Evolutionary conservation across 2,797 vertebrate genomes (phyloP), one percentile per base, ranked within the genome.

Genomic region (Myripristis jacobus): DNA sequence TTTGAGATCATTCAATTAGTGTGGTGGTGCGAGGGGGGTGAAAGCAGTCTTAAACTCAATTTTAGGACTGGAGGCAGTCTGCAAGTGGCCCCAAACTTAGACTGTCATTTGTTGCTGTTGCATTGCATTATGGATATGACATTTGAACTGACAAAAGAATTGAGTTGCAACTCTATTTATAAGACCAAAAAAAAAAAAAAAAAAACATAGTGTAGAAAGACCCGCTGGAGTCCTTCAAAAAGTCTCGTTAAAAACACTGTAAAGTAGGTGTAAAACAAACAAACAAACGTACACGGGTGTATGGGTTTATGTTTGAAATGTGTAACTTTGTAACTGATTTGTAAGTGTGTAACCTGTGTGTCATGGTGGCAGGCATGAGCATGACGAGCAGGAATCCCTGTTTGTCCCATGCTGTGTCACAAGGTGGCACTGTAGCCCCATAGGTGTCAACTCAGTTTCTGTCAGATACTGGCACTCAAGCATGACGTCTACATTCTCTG

Each of bases 371-470:
- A 15, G 38, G 13, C 38, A 41, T 41, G 38, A 15, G 38, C 38
- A 15, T 13, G 13, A 41, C 15, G 4, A 15, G 1, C 13, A 41
- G 13, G 3, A 41, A 41, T 4, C 1, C 16, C 6, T 43, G 19
- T 56, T 58, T 64, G 5, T 75, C 65, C 68, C 76, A 57, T 36
- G 62, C 12, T 70, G 6, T 54, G 25, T 64, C 88, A 91, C 85
- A 78, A 84, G 89, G 81, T 79, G 89, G 89, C 79, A 36, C 77
- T 89, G 73, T 81, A n/a, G 48, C 18, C 22, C 62, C 15, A 55
- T 24, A 29, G 5, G 21, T 12, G 3, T 51, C 50, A 59, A 3
- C 2, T 16, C 6, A 6, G 27, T 55, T 65, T 34, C 34, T 62
- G 9, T 16, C 3, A 60, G 56, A 58, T 38, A 27, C 54, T 58